Conservation (phyloP, 2,888 invertebrate genomes). For the Erebia epiphron region DNA sequence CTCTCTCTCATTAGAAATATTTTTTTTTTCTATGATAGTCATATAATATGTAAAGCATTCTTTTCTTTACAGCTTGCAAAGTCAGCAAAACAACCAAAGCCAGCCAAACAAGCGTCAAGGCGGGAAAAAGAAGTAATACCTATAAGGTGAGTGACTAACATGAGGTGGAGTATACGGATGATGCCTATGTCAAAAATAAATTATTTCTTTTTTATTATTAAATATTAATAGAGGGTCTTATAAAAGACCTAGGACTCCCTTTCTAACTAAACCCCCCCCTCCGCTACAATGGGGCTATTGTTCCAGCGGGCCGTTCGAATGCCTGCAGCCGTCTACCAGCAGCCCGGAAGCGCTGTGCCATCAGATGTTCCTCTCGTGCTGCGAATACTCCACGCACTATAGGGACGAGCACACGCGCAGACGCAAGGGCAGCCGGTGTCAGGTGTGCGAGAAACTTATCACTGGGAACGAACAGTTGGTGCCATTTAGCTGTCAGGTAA, state of each 20-base stretch:
- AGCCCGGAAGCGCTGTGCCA: conserved; percentile 65
- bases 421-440: conserved; percentile 65
- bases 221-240: no score
- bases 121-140: conserved; percentile 28
- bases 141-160: conserved; percentile 21
- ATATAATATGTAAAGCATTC: not conserved
- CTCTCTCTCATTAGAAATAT: no score
- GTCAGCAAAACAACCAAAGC: conserved; percentile 24
- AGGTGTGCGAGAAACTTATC: conserved; percentile 73
- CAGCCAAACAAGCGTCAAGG: conserved; percentile 1
- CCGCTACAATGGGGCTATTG: not conserved
- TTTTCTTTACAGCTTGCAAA: not conserved
- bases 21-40: no score
- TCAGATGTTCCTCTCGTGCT: conserved; percentile 78
- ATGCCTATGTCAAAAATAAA: no score
- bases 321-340: conserved; percentile 61
- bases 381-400: conserved; percentile 70
- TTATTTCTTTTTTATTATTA: no score
- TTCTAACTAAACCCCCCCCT: no score
- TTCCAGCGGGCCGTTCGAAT: conserved; percentile 74
- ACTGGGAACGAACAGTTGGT: conserved; percentile 40
- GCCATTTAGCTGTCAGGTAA: conserved; percentile 60
- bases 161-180: no score
- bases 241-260: no score
- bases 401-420: conserved; percentile 68